These are phyloP conservation scores for Falco biarmicus DNA, from an alignment of 2,797 vertebrate genomes.

Conservation along the genomic window DNA sequence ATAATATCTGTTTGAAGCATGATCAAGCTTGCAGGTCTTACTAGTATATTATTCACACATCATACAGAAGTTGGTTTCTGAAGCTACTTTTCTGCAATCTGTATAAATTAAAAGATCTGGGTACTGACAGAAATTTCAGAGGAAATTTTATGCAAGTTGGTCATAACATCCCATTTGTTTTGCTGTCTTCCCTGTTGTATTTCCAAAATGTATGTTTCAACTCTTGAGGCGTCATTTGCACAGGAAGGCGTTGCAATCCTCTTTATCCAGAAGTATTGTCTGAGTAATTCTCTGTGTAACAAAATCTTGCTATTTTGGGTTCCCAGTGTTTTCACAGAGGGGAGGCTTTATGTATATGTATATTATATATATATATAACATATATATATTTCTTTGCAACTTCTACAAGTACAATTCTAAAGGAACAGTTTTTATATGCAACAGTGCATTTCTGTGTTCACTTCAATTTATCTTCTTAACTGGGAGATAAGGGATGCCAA, in stretches of 20 bases:
- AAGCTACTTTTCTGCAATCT: not conserved
- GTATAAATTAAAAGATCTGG: not conserved
- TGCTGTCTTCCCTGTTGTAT: not conserved
- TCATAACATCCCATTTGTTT: not conserved
- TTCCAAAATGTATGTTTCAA: not conserved
- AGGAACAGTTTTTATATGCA: not conserved
- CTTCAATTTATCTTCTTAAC: not conserved
- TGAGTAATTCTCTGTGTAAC: not conserved
- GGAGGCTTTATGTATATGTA: not conserved
- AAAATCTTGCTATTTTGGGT: not conserved
- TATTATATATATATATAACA: not conserved
- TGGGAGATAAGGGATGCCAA: not conserved
- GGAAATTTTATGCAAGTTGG: not conserved
- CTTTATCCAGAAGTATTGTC: not conserved
- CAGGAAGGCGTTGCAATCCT: not conserved
- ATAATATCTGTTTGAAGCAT: not conserved
- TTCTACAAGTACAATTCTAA: not conserved
- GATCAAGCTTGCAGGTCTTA: not conserved
- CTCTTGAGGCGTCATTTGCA: not conserved
- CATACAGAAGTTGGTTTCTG: not conserved
- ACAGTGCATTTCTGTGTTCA: not conserved
- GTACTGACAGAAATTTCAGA: not conserved
- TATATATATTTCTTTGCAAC: not conserved
- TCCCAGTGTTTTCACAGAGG: not conserved
- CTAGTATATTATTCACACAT: accelerated